Evolutionary conservation across 2,797 vertebrate species (phyloP), one percentile per base, ranked within the genome.

Genomic region (Oophaga sylvatica): DNA sequence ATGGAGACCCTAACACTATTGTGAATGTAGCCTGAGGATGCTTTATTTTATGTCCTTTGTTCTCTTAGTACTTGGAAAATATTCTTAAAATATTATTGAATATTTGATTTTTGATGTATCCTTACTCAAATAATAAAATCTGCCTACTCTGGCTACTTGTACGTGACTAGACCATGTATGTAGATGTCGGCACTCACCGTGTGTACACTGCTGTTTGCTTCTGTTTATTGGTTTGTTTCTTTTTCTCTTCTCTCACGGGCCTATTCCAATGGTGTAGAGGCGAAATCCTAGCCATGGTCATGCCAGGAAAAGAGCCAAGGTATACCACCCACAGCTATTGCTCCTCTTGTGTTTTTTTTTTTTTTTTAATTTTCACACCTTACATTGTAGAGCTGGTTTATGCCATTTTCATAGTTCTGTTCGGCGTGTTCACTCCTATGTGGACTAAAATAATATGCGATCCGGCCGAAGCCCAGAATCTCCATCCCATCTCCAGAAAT

Each of bases 221-320:
- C 5, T 59, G 2, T 73, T 73, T 57, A 35, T 60, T 19, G 19
- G 15, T 76, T 76, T 60, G 41, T 60, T 67, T 17, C 31, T 31
- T 70, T 71, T 20, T 75, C n/a, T 76, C 12, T 76, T 31, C 10
- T 31, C 3, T 31, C 4, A 20, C 29, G 22, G 19, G 17, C 31
- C 41, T 76, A 56, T 82, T 90, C 35, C 67, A 63, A 91, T 91
- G 84, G 90, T 91, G 26, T 94, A 99, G 98, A 97, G 96, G 89
- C 95, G 97, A 90, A 94, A 96, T 84, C 95, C 97, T 1, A 96
- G 95, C 92, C 97, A 99, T 16, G 97, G 97, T 76, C 98, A 99
- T 90, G 94, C 96, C 83, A 97, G 98, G 93, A 99, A 99, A 94
- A 96, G 97, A 95, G 96, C 97, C 94, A 99, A 99, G 96, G 98